phyloP scores from a whole-genome alignment of 2,113 vertebrate species.

The Micromys minutus region DNA sequence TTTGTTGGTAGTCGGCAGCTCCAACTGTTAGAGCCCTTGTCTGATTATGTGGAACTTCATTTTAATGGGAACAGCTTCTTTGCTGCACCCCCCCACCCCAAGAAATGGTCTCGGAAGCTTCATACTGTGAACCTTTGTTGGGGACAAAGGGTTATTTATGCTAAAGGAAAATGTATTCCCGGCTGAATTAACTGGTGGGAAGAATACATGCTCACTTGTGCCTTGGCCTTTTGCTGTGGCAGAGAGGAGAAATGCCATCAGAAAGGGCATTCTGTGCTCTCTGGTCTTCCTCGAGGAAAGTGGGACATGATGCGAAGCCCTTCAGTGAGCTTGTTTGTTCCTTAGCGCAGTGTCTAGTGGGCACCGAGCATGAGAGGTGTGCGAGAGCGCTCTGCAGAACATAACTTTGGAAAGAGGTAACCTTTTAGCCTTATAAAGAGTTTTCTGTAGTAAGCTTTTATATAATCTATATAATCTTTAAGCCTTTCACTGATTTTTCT shows the following conservation, averaged over 20 bases:
- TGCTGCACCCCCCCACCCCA: no score
- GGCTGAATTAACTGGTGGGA: conserved; percentile 83
- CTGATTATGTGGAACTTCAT: conserved; percentile 83
- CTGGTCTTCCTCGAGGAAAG: conserved; percentile 67
- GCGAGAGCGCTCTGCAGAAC: neutral
- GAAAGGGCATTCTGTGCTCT: conserved; percentile 57
- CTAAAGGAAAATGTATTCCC: conserved; percentile 85
- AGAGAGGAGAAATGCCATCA: conserved; percentile 77
- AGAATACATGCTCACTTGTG: conserved; percentile 84
- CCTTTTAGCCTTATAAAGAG: neutral
- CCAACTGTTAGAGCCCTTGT: conserved; percentile 83
- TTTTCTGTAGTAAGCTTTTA: conserved; percentile 29
- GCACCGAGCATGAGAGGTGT: neutral
- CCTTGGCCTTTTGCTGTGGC: conserved; percentile 81
- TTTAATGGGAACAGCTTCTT: conserved; percentile 84
- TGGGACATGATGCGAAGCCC: neutral
- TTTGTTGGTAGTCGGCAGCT: conserved; percentile 86
- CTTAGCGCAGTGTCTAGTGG: neutral
- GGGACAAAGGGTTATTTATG: conserved; percentile 88
- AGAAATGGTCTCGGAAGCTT: conserved; percentile 84
- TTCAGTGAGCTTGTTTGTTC: conserved; percentile 1
- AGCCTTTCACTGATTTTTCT: neutral
- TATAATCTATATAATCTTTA: neutral
- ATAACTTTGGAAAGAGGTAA: conserved; percentile 38
- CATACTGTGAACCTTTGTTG: conserved; percentile 81